Percentiles rank a stretch among this genome's conserved stretches.
Conservation (phyloP, 2,113 vertebrate genomes). For the Leiothrix lutea region DNA sequence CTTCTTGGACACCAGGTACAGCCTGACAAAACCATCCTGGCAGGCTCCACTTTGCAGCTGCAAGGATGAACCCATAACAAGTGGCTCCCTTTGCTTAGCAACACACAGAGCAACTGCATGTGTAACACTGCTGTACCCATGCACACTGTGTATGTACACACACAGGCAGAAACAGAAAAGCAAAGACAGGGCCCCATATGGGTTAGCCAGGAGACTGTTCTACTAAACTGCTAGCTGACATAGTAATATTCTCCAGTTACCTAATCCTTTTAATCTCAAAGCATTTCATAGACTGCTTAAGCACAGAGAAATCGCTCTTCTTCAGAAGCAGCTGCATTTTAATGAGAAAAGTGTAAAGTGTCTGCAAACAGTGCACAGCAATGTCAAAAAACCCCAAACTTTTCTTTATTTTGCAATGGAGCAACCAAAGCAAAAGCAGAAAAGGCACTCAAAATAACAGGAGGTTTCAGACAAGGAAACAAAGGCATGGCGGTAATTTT, state of each 20-base stretch:
- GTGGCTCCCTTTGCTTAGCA: not conserved
- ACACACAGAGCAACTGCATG: not conserved
- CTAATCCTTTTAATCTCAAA: slow-evolving; percentile 20
- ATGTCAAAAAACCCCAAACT: not conserved
- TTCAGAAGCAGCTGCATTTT: slow-evolving; percentile 5
- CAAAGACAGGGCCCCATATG: not conserved
- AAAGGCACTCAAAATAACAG: not conserved
- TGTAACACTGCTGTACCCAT: not conserved
- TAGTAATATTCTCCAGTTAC: not conserved
- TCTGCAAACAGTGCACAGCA: not conserved
- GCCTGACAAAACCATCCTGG: not conserved
- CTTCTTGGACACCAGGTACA: not conserved
- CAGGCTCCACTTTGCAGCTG: not conserved
- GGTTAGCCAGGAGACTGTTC: not conserved
- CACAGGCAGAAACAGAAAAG: not conserved
- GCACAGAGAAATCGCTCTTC: not conserved
- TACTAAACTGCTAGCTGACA: not conserved
- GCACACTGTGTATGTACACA: not conserved
- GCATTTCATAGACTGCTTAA: not conserved
- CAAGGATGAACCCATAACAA: not conserved
- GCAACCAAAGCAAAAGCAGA: not conserved
- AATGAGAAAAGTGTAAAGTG: not conserved
- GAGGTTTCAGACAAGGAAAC: not conserved
- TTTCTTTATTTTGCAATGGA: not conserved
- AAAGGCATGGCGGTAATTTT: not conserved